Evolutionary conservation across 2,888 invertebrate genomes (phyloP).

Genomic region (Teinopalpus imperialis): DNA sequence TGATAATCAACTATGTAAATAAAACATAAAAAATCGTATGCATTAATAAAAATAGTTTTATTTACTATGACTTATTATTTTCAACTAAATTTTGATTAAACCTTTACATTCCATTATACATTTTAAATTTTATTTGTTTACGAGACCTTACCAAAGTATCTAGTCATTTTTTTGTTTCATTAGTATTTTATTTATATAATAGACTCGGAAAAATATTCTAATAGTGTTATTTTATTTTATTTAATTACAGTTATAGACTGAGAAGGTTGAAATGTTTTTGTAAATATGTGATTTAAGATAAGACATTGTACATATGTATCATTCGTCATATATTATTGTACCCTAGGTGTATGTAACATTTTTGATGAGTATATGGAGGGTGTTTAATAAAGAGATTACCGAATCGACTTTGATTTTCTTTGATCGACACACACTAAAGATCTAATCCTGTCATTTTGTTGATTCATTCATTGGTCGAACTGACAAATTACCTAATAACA

Average conservation of each 20-base stretch:
- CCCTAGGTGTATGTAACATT: constrained; percentile 65
- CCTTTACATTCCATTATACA: constrained; percentile 13
- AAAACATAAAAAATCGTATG: constrained; percentile 58
- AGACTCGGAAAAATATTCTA: no score
- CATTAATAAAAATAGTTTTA: constrained; percentile 47
- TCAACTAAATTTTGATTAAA: background rate
- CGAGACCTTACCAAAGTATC: constrained; percentile 10
- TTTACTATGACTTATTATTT: background rate
- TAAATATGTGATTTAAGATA: constrained; percentile 53
- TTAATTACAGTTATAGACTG: no score
- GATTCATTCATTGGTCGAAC: no score
- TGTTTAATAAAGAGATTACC: constrained; percentile 77
- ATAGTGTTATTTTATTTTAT: no score
- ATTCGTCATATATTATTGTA: constrained; percentile 60
- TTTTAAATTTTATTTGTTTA: no score
- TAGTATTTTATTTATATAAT: background rate
- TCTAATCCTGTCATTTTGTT: no score
- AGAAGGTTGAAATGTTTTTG: no score
- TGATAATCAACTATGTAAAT: constrained; percentile 64
- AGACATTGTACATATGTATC: constrained; percentile 58
- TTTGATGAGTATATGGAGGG: constrained; percentile 67
- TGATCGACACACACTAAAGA: constrained; percentile 25
- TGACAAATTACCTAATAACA: no score
- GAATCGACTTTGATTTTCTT: constrained; percentile 43
- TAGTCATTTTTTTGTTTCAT: constrained; percentile 13